Conservation (phyloP, 2,797 vertebrate species). For the Bovichtus diacanthus region DNA sequence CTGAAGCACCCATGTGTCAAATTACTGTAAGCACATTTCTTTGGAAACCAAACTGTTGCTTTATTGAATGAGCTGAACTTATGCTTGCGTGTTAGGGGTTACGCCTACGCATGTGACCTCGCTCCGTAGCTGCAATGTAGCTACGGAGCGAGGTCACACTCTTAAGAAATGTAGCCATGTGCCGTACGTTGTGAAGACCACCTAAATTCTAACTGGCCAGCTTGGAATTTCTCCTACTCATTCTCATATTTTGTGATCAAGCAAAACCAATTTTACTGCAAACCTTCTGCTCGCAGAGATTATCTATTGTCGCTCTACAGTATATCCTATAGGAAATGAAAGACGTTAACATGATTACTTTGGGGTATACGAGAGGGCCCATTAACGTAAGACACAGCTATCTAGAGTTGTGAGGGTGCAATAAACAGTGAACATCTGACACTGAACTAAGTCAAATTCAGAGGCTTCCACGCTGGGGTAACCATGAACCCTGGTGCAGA, state of each 20-base stretch:
- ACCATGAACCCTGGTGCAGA: not conserved
- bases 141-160: too few relatives aligned
- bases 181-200: not conserved
- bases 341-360: not conserved
- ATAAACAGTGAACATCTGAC: not conserved
- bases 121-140: not conserved
- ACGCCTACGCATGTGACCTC: not conserved
- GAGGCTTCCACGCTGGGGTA: not conserved
- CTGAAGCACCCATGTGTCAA: not conserved
- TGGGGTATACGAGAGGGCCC: fast-evolving
- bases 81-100: not conserved
- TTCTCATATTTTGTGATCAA: not conserved
- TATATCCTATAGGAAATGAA: not conserved
- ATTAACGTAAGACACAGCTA: not conserved
- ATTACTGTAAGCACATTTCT: not conserved
- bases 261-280: not conserved
- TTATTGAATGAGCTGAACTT: not conserved
- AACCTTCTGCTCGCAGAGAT: not conserved
- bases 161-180: too few relatives aligned
- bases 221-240: not conserved
- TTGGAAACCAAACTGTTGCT: not conserved
- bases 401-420: not conserved
- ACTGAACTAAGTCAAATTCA: not conserved
- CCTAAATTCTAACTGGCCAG: not conserved
- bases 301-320: not conserved